Evolutionary conservation across 2,888 invertebrate species (phyloP).

Genomic region (Cephus sareptanus): DNA sequence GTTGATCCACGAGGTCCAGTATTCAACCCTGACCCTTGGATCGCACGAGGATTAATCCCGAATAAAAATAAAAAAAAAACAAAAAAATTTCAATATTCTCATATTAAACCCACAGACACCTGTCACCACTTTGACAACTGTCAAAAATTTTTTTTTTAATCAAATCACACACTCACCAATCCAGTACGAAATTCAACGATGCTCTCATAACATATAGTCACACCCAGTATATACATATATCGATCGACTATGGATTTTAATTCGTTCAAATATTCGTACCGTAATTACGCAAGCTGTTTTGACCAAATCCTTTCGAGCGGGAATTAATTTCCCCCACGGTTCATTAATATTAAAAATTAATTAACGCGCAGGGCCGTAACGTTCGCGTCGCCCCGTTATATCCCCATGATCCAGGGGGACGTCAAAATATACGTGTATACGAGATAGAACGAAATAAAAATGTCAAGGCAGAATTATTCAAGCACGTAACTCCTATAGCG

Average conservation of each 20-base stretch:
- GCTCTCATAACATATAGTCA: not conserved
- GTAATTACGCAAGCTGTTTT: conserved; percentile 1
- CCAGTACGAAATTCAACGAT: not conserved
- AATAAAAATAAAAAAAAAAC: not conserved
- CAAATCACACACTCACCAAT: not conserved
- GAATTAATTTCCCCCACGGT: not conserved
- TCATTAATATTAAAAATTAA: conserved; percentile 7
- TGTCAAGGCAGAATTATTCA: conserved; percentile 17
- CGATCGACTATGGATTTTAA: not conserved
- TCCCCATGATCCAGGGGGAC: not conserved
- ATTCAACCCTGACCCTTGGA: not conserved
- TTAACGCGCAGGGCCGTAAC: not conserved
- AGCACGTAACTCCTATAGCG: not conserved
- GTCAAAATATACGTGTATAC: not conserved
- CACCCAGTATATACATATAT: not conserved
- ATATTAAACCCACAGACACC: not conserved
- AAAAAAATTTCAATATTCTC: not conserved
- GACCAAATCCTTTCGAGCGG: not conserved
- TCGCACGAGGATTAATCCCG: not conserved
- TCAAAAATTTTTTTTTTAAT: not conserved
- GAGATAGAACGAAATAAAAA: not conserved
- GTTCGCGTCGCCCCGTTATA: not conserved
- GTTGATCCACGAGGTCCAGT: not conserved
- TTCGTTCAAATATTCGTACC: not conserved
- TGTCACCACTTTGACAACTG: not conserved